Evolutionary conservation across 2,888 invertebrate genomes (phyloP).

Genomic region (Amphipyra berbera): DNA sequence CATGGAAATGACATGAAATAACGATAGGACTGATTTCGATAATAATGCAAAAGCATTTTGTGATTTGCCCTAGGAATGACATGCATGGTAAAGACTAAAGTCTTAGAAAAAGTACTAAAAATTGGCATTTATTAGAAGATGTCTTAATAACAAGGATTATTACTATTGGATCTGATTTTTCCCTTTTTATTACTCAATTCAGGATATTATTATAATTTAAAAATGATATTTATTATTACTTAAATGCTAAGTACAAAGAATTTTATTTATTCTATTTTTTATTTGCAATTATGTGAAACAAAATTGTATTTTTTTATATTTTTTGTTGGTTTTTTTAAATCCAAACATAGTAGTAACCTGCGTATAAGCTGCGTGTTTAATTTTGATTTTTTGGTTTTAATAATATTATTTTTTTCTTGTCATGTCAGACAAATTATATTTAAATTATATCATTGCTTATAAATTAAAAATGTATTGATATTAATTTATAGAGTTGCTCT

Average conservation of each 20-base stretch:
- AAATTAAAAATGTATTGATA: not conserved
- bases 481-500: constrained; percentile 8
- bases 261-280: constrained; percentile 2
- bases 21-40: constrained; percentile 4
- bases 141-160: constrained; percentile 15
- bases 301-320: not conserved
- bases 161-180: constrained; percentile 7
- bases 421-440: constrained; percentile 35
- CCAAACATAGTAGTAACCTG: too few species aligned
- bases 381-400: constrained; percentile 1
- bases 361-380: too few species aligned
- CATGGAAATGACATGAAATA: not conserved
- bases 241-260: constrained; percentile 38
- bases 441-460: constrained; percentile 3
- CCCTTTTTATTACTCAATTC: constrained; percentile 12
- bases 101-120: constrained; percentile 1
- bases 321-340: not conserved
- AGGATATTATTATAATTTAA: constrained; percentile 6
- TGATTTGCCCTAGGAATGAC: constrained; percentile 23
- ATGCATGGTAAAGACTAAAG: constrained; percentile 7
- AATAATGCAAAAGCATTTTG: not conserved
- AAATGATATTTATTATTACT: constrained; percentile 19
- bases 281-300: not conserved
- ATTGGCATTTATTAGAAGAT: constrained; percentile 43
- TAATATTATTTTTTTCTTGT: constrained; percentile 18